Evolutionary conservation across 2,888 invertebrate genomes (phyloP), one percentile per base, ranked within the genome.

Genomic region (Allacma fusca): DNA sequence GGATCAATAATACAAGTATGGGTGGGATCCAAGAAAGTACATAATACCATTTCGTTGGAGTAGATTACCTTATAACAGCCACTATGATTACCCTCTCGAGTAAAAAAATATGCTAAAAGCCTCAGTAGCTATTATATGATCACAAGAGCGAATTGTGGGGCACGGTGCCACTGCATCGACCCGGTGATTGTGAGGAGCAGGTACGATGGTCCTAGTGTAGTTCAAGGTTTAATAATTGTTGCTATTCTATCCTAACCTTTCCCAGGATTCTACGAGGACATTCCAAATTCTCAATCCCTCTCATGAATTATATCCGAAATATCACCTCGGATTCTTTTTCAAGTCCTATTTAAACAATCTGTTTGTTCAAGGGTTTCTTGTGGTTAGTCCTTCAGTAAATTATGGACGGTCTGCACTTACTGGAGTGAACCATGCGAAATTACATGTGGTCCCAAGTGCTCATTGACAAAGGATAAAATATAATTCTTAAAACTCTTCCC

Each of bases 211-310:
- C 50, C 4, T n/a, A 50, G 2, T 50, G 19, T 16, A n/a, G 50
- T 50, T 50, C n/a, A 50, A n/a, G 50, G 50, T 50, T 50, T 50
- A 50, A 50, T 50, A 50, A 50, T 50, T 50, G 16, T 50, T 50
- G 50, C 50, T 16, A 50, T 50, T 50, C 16, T 50, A 5, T 34
- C 5, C 50, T 50, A 50, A 13, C 50, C 50, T 50, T 19, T 50
- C n/a, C 34, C 34, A 34, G 4, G 34, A 4, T 7, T 34, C 4
- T 34, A 34, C 9, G 9, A 4, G 34, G 4, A 34, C 34, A 7
- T 34, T 34, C 34, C 5, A 34, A 34, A 34, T 34, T 34, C 9
- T 34, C 34, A 34, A 34, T 34, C 34, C 34, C 34, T 50, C 50
- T n/a, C 50, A 5, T 16, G 50, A 50, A 50, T 19, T n/a, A 40